Conservation (phyloP, 2,888 invertebrate genomes). For the Arrhopalites spinosus region DNA sequence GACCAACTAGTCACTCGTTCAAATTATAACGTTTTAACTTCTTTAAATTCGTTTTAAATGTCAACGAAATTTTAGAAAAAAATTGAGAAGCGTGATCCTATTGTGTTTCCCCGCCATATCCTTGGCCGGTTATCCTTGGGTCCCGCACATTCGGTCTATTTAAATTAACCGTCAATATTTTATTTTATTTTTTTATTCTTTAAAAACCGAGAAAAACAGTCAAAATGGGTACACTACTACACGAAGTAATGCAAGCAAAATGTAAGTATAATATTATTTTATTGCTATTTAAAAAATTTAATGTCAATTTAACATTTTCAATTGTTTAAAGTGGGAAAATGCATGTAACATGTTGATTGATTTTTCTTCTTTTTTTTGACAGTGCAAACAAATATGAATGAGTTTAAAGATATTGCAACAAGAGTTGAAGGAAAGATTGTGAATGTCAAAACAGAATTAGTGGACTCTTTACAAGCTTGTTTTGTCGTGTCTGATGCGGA, state of each 20-base stretch:
- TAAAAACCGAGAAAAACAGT: too few relatives aligned
- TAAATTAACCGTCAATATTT: too few relatives aligned
- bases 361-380: constrained; percentile 4
- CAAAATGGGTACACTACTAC: constrained; percentile 36
- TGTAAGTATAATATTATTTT: constrained; percentile 26
- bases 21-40: too few relatives aligned
- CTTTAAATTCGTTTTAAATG: too few relatives aligned
- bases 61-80: too few relatives aligned
- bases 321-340: not conserved
- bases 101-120: too few relatives aligned
- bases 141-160: too few relatives aligned
- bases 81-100: too few relatives aligned
- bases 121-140: too few relatives aligned
- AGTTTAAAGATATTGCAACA: constrained; percentile 39
- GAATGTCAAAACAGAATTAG: constrained; percentile 43
- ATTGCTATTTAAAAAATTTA: not conserved
- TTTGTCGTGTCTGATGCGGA: constrained; percentile 49
- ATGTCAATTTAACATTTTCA: not conserved
- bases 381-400: constrained; percentile 45
- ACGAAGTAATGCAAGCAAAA: constrained; percentile 48
- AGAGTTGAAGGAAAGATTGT: constrained; percentile 42
- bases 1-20: not conserved
- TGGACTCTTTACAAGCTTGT: constrained; percentile 42
- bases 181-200: too few relatives aligned
- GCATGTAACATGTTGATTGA: not conserved